Evolutionary conservation across 2,113 vertebrate species (phyloP), one percentile per base, ranked within the genome.

Genomic region (Triplophysa tibetana): DNA sequence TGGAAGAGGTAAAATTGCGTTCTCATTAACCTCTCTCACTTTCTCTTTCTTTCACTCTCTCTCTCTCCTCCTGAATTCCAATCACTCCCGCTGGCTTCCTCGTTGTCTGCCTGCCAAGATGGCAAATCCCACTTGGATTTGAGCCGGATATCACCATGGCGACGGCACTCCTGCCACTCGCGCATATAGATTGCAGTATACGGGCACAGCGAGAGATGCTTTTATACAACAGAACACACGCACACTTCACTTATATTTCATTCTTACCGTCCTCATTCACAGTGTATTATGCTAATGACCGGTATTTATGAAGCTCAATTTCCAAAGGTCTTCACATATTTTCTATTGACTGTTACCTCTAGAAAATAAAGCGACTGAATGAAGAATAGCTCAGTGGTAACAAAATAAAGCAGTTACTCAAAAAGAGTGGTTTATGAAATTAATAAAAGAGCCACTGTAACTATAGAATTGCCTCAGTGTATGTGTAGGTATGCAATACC

Each of bases 71-170:
- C 56, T 41, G n/a, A 70, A 43, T 65, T 70, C 61, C 62, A 64
- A 19, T 77, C 62, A 65, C 80, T 77, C 72, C 84, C 65, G 68
- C 89, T 90, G 87, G 77, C 90, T 89, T 63, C 75, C 85, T 83
- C 67, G 70, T 74, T 78, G 82, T 66, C 82, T 82, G 87, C 82
- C 83, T 88, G 88, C 75, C 86, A 90, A 91, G 86, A 90, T 88
- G 89, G 90, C 82, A 86, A 92, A 92, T 93, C 92, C 92, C 93
- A 91, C 89, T 88, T 90, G 92, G 90, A 91, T 92, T 93, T 92
- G 90, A 91, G 90, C 90, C 88, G 91, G 88, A 89, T 91, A 92
- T 94, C 93, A 92, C 93, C 93, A 94, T 94, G 93, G 93, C 88
- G 91, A 94, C 92, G 87, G 86, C 54, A 70, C 73, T 90, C 91